These are phyloP conservation scores for Montipora cactus DNA, from an alignment of 64 coral and sea anemone species.

Conservation along the genomic window DNA sequence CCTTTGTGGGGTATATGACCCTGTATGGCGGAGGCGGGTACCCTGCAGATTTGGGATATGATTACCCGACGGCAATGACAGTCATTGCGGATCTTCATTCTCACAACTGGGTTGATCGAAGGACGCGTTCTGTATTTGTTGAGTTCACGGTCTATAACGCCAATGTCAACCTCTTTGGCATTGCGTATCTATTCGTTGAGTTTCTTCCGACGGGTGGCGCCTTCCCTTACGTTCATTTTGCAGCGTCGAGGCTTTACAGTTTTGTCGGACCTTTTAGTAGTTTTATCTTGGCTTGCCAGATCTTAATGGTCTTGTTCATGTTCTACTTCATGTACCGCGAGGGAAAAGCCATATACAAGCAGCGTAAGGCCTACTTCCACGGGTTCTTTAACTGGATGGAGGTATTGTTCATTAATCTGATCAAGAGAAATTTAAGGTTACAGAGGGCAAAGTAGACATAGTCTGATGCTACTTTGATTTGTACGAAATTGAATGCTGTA, in stretches of 20 bases:
- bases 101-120: conserved; percentile 73
- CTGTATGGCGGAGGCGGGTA: conserved; percentile 88
- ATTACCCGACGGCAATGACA: conserved; percentile 84
- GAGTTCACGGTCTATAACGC: conserved; percentile 96
- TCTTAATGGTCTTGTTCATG: conserved; percentile 80
- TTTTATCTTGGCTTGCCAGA: conserved; percentile 71
- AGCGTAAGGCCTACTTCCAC: conserved; percentile 73
- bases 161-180: conserved; percentile 87
- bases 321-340: conserved; percentile 94
- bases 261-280: conserved; percentile 55
- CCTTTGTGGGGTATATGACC: conserved; percentile 79
- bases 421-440: not conserved
- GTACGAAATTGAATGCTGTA: too few species aligned
- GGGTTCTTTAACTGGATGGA: conserved; percentile 99
- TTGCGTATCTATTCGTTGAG: conserved; percentile 87
- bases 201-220: conserved; percentile 88
- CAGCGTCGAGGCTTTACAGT: conserved; percentile 72
- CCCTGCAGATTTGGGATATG: conserved; percentile 87
- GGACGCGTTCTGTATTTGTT: conserved; percentile 78
- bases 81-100: conserved; percentile 93
- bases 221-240: conserved; percentile 64
- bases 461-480: too few species aligned
- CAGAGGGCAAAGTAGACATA: too few species aligned
- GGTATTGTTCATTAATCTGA: not conserved
- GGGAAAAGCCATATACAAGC: conserved; percentile 77